Base-by-base conservation (phyloP, 2,113 vertebrate species). In the Seriola dumerili region DNA sequence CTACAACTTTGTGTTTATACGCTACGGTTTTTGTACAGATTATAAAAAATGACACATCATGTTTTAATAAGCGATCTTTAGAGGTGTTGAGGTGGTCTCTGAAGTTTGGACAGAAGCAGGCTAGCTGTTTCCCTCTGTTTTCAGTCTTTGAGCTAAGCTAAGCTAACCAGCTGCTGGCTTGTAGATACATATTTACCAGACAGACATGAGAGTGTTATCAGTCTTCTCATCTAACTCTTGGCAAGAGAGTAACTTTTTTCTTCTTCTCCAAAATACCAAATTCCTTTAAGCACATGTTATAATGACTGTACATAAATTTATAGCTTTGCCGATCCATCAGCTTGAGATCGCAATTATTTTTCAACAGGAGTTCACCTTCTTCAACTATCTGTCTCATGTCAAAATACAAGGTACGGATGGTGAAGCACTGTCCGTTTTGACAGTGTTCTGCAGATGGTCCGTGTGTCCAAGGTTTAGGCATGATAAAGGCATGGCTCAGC, bases 401-500 rank as follows among this genome's bases (percentile, higher is more conserved):
- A 52, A 72, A 72, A 42, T 75, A 68, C 21, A 76, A 34, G 10
- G 34, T 57, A 42, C 59, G 57, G 55, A 62, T 54, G 16, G 40
- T 29, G 44, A 69, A 73, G 65, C 77, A 50, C 34, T 32, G 21
- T 23, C 29, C 6, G 17, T 57, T 34, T 23, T 50, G 69, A 76
- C 55, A 13, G 12, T 21, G 61, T 59, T 40, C 71, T 65, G 77
- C 62, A 44, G 55, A 13, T 46, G 61, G 55, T 67, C 78, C 79
- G 46, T 1, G 40, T 54, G 81, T 85, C 69, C 36, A 44, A 74
- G 74, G 83, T 76, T 76, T 72, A 54, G 77, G 83, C 80, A 73
- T 87, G 77, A 83, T 78, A 61, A 83, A 88, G 83, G 81, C 85
- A 85, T 90, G 85, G 84, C 89, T 91, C 81, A 86, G 82, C 12